Percentiles rank a stretch among this genome's conserved stretches.
These are phyloP conservation scores for Lasioglossum oenotherae DNA, from an alignment of 2,888 invertebrate genomes.

Conservation along the genomic window DNA sequence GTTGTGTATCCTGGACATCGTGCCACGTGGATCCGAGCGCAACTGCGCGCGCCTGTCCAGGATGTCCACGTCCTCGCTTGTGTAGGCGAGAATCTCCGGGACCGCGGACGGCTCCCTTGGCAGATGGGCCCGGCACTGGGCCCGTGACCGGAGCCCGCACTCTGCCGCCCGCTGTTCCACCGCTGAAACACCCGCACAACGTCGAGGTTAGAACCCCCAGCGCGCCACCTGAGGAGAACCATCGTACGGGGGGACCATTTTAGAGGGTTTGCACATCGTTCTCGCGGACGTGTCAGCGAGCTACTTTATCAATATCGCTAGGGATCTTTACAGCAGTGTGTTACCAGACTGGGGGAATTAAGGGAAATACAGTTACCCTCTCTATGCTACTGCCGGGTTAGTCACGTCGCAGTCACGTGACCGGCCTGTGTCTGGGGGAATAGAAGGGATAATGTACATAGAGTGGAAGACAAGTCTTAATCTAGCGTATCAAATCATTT, in stretches of 20 bases:
- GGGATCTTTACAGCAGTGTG: background rate
- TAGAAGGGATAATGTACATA: too few relatives aligned
- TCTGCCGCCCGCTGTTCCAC: slow-evolving; percentile 82
- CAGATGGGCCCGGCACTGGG: slow-evolving; percentile 69
- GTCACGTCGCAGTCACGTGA: too few relatives aligned
- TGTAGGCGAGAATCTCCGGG: slow-evolving; percentile 83
- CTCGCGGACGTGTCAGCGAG: background rate
- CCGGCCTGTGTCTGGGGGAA: too few relatives aligned
- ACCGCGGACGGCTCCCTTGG: slow-evolving; percentile 69
- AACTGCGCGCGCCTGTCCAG: slow-evolving; percentile 84
- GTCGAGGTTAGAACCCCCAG: slow-evolving; percentile 84
- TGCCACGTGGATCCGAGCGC: slow-evolving; percentile 84
- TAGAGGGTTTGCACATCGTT: slow-evolving; percentile 65
- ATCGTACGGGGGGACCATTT: slow-evolving; percentile 77
- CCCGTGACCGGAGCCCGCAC: slow-evolving; percentile 78
- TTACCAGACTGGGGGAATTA: too few relatives aligned
- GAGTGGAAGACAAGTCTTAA: too few relatives aligned
- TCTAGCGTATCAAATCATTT: too few relatives aligned
- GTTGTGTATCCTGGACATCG: slow-evolving; percentile 83
- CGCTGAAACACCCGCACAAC: slow-evolving; percentile 84
- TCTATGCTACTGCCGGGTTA: too few relatives aligned
- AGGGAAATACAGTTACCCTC: too few relatives aligned
- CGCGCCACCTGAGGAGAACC: slow-evolving; percentile 83
- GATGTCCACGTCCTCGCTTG: slow-evolving; percentile 85
- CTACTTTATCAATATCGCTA: background rate